Evolutionary conservation across 2,113 vertebrate species (phyloP), one percentile per base, ranked within the genome.

Genomic region (Brachyistius frenatus): DNA sequence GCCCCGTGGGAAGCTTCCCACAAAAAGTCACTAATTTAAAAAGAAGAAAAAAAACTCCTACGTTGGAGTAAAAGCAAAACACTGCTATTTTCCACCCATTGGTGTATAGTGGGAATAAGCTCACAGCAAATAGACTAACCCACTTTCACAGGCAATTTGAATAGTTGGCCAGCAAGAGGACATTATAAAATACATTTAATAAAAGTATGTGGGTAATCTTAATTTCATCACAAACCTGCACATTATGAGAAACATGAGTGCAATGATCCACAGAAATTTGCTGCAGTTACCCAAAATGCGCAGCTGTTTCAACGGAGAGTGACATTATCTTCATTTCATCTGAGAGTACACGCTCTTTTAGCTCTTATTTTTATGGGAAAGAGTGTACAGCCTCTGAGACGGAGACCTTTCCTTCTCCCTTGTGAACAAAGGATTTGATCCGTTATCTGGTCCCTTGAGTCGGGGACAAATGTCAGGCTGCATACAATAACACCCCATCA

Each of bases 81-180:
- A 61, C 46, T 6, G 23, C 63, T 7, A 57, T 49, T 78, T 69
- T 46, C 41, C n/a, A 47, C 8, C 47, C 60, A 56, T 10, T 52
- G 13, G 4, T 66, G 36, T 46, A 58, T 52, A 61, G 35, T 68
- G 46, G 15, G 50, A 83, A 75, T 69, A 70, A 73, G 66, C 76
- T 87, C 80, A 75, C 23, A 62, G 60, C 53, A 61, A 80, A 73
- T 10, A 68, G 62, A 76, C 61, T 75, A 88, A 85, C 86, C 89
- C 81, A 89, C 63, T 86, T 90, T 58, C 44, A 54, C n/a, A 16
- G 53, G 76, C 65, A 84, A 67, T 56, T 31, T 85, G n/a, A 73
- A 35, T 13, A 49, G 30, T 50, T 39, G 15, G 15, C 4, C 11
- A 50, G 37, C 3, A 52, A 70, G 16, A 68, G 7, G 8, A 53